Evolutionary conservation across 2,113 vertebrate genomes (phyloP).

Genomic region (Aleadryas rufinucha): DNA sequence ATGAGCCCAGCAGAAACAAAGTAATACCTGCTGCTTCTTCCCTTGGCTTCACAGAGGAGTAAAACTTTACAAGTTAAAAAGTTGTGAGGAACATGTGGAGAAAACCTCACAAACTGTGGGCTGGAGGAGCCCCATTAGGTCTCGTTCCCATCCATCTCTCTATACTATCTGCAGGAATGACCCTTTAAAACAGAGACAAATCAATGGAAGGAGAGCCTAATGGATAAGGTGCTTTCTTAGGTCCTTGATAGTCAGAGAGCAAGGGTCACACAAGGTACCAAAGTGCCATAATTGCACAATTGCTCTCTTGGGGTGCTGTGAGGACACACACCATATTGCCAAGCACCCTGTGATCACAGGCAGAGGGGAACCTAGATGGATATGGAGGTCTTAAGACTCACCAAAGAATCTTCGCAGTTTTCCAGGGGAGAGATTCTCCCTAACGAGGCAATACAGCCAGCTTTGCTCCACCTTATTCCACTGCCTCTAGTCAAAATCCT

Average conservation of each 20-base stretch:
- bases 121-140: background rate
- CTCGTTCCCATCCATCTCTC: background rate
- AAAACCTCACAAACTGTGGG: background rate
- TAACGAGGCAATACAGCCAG: fast-evolving
- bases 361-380: background rate
- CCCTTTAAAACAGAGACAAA: background rate
- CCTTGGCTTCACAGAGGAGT: background rate
- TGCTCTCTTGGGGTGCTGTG: background rate
- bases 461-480: background rate
- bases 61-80: background rate
- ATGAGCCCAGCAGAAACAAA: background rate
- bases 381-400: background rate
- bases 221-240: background rate
- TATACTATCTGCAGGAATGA: background rate
- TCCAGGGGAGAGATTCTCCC: background rate
- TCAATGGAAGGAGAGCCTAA: background rate
- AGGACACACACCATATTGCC: background rate
- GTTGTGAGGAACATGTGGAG: background rate
- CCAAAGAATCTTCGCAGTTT: background rate
- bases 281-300: background rate
- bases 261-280: background rate
- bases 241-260: background rate
- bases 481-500: background rate
- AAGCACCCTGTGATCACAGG: background rate
- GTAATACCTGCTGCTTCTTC: background rate